Evolutionary conservation across 2,797 vertebrate species (phyloP), one percentile per base, ranked within the genome.

Genomic region (Petrocephalus schoutedeni): DNA sequence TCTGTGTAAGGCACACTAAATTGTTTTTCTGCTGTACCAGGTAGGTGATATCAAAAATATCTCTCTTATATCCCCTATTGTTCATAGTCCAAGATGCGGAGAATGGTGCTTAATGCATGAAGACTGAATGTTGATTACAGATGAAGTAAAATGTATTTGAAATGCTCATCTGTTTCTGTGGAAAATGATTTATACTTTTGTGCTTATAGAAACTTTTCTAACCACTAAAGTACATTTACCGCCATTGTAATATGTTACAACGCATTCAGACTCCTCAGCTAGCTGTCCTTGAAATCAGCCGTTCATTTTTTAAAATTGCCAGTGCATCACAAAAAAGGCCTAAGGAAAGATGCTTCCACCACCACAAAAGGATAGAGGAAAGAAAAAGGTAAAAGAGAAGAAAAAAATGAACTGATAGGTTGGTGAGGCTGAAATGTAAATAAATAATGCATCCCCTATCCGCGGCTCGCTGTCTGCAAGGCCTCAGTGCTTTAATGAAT

Each of bases 401-500:
- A 5, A 85, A 21, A 21, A 58, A 64, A 57, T 6, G 36, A 67
- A 83, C 85, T 87, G 74, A 32, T 86, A 90, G 85, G 71, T 87
- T 90, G 87, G 82, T 58, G 67, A n/a, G 85, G 80, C 89, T 84
- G 89, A 91, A 91, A 92, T 92, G 90, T 90, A 91, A 88, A 93
- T 91, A 93, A 89, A 93, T 90, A 91, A 92, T 90, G 86, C 89
- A 91, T 90, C 91, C 9, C 89, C 90, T 91, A 87, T 91, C 87
- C 77, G 92, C 88, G 90, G 90, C 91, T 91, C 92, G 94, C 92
- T 92, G 90, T 94, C 93, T 95, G 92, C 93, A 95, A 94, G 93
- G 93, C 92, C 92, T 91, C 91, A 93, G 41, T 92, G 93, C 91
- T 94, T 95, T 95, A 95, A 96, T 96, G 95, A 96, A 95, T 95